Evolutionary conservation across 2,888 invertebrate genomes (phyloP).

Genomic region (Drosophila tanythrix): DNA sequence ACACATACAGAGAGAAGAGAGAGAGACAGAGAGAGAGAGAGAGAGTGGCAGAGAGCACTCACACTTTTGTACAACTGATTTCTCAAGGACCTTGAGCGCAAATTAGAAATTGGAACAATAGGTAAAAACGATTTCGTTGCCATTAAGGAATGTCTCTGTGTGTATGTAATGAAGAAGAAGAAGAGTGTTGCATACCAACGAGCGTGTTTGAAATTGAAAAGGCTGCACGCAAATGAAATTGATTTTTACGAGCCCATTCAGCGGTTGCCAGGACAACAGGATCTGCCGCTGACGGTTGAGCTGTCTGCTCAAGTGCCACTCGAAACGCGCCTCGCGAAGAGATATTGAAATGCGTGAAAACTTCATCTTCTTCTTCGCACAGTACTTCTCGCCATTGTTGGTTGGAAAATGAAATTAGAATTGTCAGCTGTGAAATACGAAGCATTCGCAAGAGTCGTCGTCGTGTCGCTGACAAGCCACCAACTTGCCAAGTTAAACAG

Average conservation of each 20-base stretch:
- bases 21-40: background rate
- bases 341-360: constrained; percentile 71
- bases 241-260: constrained; percentile 70
- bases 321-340: constrained; percentile 59
- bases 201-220: constrained; percentile 59
- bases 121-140: constrained; percentile 62
- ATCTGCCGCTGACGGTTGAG: constrained; percentile 65
- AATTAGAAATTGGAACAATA: constrained; percentile 80
- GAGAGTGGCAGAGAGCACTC: constrained; percentile 5
- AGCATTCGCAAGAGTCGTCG: background rate
- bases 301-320: constrained; percentile 63
- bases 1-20: background rate
- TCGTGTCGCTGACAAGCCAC: constrained; percentile 63
- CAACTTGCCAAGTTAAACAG: constrained; percentile 54
- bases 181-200: constrained; percentile 69
- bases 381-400: constrained; percentile 35
- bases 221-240: constrained; percentile 73
- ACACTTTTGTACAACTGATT: constrained; percentile 56
- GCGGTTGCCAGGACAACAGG: constrained; percentile 54
- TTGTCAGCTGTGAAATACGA: constrained; percentile 40
- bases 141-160: constrained; percentile 64
- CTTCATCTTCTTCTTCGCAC: constrained; percentile 9
- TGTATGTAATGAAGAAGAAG: background rate
- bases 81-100: constrained; percentile 69
- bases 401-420: constrained; percentile 72